These are phyloP conservation scores for Boloria selene DNA, from an alignment of 2,888 invertebrate genomes.

Conservation along the genomic window DNA sequence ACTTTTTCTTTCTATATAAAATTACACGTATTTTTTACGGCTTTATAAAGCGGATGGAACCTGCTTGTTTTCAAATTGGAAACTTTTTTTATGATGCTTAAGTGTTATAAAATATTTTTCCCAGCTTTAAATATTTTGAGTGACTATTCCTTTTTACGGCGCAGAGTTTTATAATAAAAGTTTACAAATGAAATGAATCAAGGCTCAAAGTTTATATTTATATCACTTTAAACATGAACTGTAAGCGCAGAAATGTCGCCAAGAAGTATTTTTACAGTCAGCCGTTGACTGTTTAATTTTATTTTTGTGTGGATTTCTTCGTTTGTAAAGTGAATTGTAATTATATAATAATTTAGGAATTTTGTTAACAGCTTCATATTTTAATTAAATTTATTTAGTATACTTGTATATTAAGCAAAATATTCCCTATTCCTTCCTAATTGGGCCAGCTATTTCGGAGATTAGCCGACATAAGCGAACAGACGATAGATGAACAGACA, in stretches of 20 bases:
- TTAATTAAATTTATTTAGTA: too few relatives aligned
- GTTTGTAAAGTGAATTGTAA: too few relatives aligned
- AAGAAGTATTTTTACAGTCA: conserved; percentile 5
- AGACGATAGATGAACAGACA: too few relatives aligned
- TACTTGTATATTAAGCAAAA: too few relatives aligned
- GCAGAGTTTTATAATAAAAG: conserved; percentile 16
- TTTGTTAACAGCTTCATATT: too few relatives aligned
- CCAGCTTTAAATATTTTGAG: conserved; percentile 20
- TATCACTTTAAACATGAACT: conserved; percentile 8
- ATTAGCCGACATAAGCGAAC: too few relatives aligned
- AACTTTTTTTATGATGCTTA: conserved; percentile 31
- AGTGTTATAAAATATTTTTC: conserved; percentile 30
- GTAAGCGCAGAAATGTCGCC: conserved; percentile 9
- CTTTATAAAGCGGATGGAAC: conserved; percentile 34
- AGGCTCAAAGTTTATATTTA: conserved; percentile 12
- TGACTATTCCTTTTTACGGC: conserved; percentile 17
- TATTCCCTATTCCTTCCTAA: too few relatives aligned
- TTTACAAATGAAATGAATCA: conserved; percentile 7
- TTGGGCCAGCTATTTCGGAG: too few relatives aligned
- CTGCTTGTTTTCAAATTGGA: conserved; percentile 35
- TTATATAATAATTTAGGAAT: too few relatives aligned
- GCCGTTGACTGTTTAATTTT: background rate
- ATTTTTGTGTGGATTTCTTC: too few relatives aligned
- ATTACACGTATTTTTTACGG: conserved; percentile 40
- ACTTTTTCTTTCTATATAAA: conserved; percentile 38